Conservation (phyloP, 2,888 invertebrate genomes). For the Tetranychus truncatus region DNA sequence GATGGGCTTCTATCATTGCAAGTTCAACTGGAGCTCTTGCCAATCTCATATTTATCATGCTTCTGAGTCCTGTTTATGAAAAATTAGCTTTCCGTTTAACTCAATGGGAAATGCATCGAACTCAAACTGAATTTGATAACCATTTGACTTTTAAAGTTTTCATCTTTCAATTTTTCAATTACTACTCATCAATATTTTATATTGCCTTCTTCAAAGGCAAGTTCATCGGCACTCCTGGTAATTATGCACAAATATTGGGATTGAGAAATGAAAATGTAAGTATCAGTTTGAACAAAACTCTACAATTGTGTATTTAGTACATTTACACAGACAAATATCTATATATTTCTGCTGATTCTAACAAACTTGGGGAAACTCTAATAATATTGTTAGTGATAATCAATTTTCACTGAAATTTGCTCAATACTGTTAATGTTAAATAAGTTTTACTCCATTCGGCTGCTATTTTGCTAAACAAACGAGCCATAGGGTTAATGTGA, state of each 20-base stretch:
- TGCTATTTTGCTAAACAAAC: no score
- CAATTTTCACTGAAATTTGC: no score
- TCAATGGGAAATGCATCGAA: constrained; percentile 40
- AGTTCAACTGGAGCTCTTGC: constrained; percentile 39
- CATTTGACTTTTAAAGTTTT: constrained; percentile 44
- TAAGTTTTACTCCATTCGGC: no score
- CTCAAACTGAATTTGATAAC: constrained; percentile 43
- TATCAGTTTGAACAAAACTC: constrained; percentile 7
- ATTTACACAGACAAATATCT: no score
- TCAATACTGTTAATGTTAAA: no score
- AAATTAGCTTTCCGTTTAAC: constrained; percentile 39
- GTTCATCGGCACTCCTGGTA: constrained; percentile 38
- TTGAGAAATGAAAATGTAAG: constrained; percentile 40
- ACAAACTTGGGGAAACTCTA: no score
- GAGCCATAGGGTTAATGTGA: no score
- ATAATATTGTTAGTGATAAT: no score
- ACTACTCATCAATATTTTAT: constrained; percentile 44
- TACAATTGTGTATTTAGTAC: no score
- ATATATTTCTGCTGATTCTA: no score
- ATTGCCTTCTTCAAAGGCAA: constrained; percentile 44
- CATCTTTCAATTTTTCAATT: constrained; percentile 44
- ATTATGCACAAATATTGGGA: constrained; percentile 31
- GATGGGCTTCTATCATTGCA: constrained; percentile 37
- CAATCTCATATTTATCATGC: constrained; percentile 41
- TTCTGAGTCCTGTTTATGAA: constrained; percentile 40